Percentiles rank a stretch among this genome's conserved stretches.
phyloP scores from a whole-genome alignment of 2,113 vertebrate species.

The Prunella himalayana region DNA sequence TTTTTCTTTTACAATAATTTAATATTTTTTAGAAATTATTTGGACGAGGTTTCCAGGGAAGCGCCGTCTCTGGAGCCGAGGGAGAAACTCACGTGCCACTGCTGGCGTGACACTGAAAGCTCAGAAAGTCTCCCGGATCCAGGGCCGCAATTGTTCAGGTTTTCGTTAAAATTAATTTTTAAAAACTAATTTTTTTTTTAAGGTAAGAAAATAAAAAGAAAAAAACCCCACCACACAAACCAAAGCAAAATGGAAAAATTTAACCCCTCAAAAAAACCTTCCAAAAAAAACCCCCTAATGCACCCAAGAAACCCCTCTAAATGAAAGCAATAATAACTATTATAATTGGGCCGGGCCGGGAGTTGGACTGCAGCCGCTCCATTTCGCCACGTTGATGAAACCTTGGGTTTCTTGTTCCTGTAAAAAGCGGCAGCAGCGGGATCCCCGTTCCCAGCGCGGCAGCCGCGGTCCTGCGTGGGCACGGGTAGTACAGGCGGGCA shows the following conservation, averaged over 20 bases:
- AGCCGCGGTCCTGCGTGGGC: not conserved
- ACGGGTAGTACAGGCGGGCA: fast-evolving
- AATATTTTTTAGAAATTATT: not conserved
- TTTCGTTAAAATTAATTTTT: not conserved
- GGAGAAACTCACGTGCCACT: fast-evolving
- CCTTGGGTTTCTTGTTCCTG: not conserved
- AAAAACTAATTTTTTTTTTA: not conserved
- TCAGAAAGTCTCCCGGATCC: not conserved
- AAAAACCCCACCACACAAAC: not conserved
- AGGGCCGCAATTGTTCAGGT: not conserved
- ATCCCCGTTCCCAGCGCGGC: not conserved
- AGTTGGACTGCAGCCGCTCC: not conserved
- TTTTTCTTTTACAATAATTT: not conserved
- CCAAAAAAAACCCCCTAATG: fast-evolving
- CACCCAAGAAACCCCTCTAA: fast-evolving
- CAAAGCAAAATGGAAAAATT: not conserved
- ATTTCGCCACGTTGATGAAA: not conserved
- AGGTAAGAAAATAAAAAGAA: fast-evolving
- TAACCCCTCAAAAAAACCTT: fast-evolving
- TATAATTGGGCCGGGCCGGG: not conserved
- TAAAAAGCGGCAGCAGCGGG: not conserved
- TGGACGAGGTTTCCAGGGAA: not conserved
- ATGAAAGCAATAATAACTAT: not conserved
- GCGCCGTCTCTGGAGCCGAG: fast-evolving
- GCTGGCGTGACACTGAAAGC: fast-evolving